Percentiles rank a stretch among this genome's conserved stretches.
Evolutionary conservation across 1,140 invertebrate species (phyloP).

Genomic region (Pseudomyrmex pallidus): DNA sequence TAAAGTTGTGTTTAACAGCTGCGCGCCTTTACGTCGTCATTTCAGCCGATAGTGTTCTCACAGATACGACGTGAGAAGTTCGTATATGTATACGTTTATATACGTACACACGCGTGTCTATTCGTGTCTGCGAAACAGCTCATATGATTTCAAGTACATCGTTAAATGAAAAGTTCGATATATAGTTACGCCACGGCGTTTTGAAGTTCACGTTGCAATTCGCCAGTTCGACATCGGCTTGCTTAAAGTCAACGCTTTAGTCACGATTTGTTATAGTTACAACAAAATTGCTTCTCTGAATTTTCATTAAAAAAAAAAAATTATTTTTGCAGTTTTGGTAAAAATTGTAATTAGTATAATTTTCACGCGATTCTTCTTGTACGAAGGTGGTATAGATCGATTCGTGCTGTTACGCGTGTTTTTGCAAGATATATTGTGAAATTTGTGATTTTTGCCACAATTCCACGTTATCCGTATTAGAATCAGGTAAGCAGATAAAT

Average conservation of each 20-base stretch:
- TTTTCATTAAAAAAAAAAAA: background rate
- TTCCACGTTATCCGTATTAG: conserved; percentile 25
- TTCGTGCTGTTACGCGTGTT: background rate
- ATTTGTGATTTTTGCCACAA: conserved; percentile 1
- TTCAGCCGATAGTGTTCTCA: conserved; percentile 41
- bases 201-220: conserved; percentile 26
- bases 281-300: too few relatives aligned
- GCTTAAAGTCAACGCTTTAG: background rate
- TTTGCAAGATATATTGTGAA: background rate
- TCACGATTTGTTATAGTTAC: too few relatives aligned
- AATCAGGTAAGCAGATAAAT: conserved; percentile 27
- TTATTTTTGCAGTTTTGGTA: background rate
- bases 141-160: conserved; percentile 23
- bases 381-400: background rate
- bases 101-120: too few relatives aligned
- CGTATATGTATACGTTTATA: background rate
- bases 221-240: background rate
- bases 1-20: conserved; percentile 59
- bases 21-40: conserved; percentile 47
- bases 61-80: conserved; percentile 14
- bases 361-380: background rate
- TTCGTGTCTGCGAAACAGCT: conserved; percentile 17
- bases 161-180: conserved; percentile 54
- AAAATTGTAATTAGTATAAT: conserved; percentile 17
- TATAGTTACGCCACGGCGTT: background rate